Base-by-base conservation (phyloP, 2,888 invertebrate species). In the Acrobasis repandana region DNA sequence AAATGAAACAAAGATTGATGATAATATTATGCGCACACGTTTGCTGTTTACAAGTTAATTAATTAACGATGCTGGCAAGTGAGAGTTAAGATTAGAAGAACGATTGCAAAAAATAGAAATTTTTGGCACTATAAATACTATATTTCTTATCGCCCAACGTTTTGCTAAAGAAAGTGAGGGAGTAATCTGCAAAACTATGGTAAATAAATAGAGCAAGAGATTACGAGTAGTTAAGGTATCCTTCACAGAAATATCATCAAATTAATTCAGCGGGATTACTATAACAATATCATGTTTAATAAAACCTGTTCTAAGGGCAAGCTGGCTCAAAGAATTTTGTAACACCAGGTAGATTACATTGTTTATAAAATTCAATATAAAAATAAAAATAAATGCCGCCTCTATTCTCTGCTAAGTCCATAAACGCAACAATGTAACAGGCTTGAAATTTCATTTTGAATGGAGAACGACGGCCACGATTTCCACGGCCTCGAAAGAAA, bases 371-470 rank as follows among this genome's bases (percentile, higher is more conserved):
- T 20, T 4, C 2, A 28, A n/a, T 14, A 2, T 43, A 38, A 54
- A 54, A 54, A 43, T 36, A 16, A 16, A 33, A 15, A 50, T n/a
- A 33, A 3, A 38, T 62, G 64, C 56, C 63, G 63, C 65, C 63
- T 38, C 62, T 62, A 69, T 66, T 34, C 8, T 36, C 58, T 43
- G 16, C 36, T 48, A 52, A 34, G 52, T 43, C 49, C 11, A 15
- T 36, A 56, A 33, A 56, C 9, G 43, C 43, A 60, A 48, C 60
- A 61, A 61, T 52, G 18, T 46, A 54, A 38, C 63, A 58, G 67
- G 74, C 78, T 77, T 63, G 69, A 74, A 72, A 71, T 60, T 74
- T 78, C 71, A 71, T 60, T 74, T 78, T 77, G 76, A 83, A 82
- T 80, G 76, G 70, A 72, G 70, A 70, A 51, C 63, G 54, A 68